These are phyloP conservation scores for Sarcophaga variegata DNA, from an alignment of 2,888 invertebrate species.

Conservation along the genomic window DNA sequence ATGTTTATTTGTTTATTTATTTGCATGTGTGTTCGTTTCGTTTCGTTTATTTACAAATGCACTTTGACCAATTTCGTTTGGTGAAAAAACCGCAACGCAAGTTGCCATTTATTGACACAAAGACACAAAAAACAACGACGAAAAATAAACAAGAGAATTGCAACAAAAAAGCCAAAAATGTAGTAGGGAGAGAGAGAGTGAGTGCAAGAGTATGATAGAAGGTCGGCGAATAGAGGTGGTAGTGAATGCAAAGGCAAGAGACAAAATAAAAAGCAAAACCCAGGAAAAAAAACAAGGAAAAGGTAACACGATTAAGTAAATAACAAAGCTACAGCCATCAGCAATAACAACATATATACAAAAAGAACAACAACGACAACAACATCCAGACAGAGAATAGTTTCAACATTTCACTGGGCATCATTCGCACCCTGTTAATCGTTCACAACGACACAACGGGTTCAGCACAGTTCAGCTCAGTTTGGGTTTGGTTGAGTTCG, in stretches of 20 bases:
- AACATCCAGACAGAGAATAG: slow-evolving; percentile 22
- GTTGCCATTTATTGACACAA: slow-evolving; percentile 67
- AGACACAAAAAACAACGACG: slow-evolving; percentile 42
- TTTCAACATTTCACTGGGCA: slow-evolving; percentile 63
- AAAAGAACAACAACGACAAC: slow-evolving; percentile 5
- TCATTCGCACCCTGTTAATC: slow-evolving; percentile 68
- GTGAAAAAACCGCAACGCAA: slow-evolving; percentile 68
- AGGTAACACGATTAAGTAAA: slow-evolving; percentile 65
- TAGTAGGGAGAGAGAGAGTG: background rate
- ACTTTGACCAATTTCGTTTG: slow-evolving; percentile 69
- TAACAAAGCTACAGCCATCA: slow-evolving; percentile 28
- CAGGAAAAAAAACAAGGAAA: slow-evolving; percentile 6
- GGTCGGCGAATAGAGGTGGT: background rate
- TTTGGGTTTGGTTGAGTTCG: slow-evolving; percentile 48
- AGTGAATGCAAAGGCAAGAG: too few species aligned
- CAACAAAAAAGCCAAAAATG: slow-evolving; percentile 4
- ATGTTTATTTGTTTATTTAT: slow-evolving; percentile 49
- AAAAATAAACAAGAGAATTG: slow-evolving; percentile 10
- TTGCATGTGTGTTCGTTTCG: slow-evolving; percentile 4
- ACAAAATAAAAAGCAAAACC: too few species aligned
- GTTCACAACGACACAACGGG: slow-evolving; percentile 37
- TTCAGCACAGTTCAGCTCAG: slow-evolving; percentile 40
- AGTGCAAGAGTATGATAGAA: background rate
- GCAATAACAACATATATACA: slow-evolving; percentile 26
- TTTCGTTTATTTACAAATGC: slow-evolving; percentile 67